Conservation (phyloP, 1,140 invertebrate species). For the Dreissena rostriformis region DNA sequence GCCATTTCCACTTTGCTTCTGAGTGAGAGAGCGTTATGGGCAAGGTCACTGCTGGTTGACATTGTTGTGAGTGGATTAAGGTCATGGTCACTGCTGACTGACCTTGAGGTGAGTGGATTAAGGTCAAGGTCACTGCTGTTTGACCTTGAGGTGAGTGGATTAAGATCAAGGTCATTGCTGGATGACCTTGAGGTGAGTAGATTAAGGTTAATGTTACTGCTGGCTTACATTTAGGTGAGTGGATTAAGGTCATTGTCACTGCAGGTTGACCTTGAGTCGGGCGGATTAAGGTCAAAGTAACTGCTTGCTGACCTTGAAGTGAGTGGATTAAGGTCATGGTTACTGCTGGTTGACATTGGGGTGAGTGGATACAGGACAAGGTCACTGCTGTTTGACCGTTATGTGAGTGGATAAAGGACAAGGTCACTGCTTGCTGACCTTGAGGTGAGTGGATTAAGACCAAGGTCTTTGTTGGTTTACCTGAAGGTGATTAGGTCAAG, state of each 20-base stretch:
- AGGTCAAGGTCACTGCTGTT: background rate
- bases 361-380: background rate
- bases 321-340: background rate
- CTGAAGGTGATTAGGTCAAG: too few relatives aligned
- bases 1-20: too few relatives aligned
- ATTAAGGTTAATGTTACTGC: too few relatives aligned
- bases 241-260: too few relatives aligned
- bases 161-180: background rate
- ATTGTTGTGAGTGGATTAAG: slow-evolving; percentile 73
- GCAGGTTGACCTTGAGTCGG: too few relatives aligned
- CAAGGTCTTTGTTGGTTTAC: too few relatives aligned
- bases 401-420: background rate
- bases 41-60: slow-evolving; percentile 79
- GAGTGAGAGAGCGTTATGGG: too few relatives aligned
- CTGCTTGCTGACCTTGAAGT: too few relatives aligned
- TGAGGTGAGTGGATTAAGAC: too few relatives aligned
- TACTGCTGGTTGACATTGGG: background rate
- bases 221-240: too few relatives aligned
- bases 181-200: too few relatives aligned
- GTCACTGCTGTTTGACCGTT: background rate
- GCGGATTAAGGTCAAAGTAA: too few relatives aligned
- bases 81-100: background rate
- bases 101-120: background rate
- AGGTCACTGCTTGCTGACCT: background rate
- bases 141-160: background rate